Conservation (phyloP, 2,113 vertebrate species). For the Pedionomus torquatus region DNA sequence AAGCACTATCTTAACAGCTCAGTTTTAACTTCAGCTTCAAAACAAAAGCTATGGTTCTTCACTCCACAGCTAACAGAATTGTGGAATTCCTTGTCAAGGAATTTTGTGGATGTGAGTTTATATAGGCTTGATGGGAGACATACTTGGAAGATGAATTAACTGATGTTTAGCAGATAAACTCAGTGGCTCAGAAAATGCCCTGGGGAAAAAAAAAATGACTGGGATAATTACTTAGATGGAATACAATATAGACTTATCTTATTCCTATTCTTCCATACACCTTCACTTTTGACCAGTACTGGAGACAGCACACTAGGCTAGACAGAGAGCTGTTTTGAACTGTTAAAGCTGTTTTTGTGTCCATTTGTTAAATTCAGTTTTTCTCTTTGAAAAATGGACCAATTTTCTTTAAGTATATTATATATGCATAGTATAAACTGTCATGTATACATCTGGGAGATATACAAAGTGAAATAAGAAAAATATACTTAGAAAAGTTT, state of each 20-base stretch:
- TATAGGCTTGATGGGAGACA: not conserved
- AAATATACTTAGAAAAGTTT: not conserved
- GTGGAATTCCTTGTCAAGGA: not conserved
- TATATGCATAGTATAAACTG: not conserved
- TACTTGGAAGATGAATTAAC: not conserved
- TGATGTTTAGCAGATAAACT: not conserved
- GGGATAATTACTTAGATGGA: not conserved
- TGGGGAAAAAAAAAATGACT: not conserved
- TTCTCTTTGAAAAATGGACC: not conserved
- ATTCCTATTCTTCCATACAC: not conserved
- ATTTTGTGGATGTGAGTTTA: not conserved
- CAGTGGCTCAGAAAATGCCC: not conserved
- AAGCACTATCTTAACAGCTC: not conserved
- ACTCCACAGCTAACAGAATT: not conserved
- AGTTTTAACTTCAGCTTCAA: not conserved
- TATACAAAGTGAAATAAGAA: not conserved
- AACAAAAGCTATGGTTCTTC: not conserved
- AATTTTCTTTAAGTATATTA: not conserved
- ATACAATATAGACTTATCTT: not conserved
- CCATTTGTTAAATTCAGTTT: not conserved
- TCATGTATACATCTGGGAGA: not conserved
- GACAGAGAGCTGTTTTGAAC: not conserved
- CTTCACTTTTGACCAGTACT: not conserved
- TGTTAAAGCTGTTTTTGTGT: not conserved
- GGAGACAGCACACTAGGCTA: not conserved